Evolutionary conservation across 2,113 vertebrate species (phyloP), one percentile per base, ranked within the genome.

Genomic region (Manacus vitellinus): DNA sequence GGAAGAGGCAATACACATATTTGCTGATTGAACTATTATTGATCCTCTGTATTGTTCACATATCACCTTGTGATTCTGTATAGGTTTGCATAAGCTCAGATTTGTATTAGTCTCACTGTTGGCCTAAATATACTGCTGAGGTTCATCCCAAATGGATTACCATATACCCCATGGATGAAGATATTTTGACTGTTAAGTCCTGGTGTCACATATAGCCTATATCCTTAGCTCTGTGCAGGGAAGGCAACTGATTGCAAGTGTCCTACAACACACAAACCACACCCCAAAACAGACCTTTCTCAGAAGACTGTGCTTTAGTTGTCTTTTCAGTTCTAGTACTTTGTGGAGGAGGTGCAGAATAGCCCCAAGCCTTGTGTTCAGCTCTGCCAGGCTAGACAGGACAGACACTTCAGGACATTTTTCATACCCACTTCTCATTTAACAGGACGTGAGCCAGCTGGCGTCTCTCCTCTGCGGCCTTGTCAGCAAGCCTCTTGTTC

Each of bases 381-480:
- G 63, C 22, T 15, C 23, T 71, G 59, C 31, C 20, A 7, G 23
- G 35, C 33, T 59, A 59, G 39, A 59, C 65, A 54, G 62, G 33
- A 59, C 43, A 62, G 35, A 88, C 91, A 84, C 27, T 43, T 86
- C 63, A 51, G 51, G 61, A 67, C 52, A 7, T 63, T 52, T 80
- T 77, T 91, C 30, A 51, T 35, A 66, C 51, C 31, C 6, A 5
- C 20, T 73, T 91, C 49, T 86, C 74, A 24, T 58, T 77, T 74
- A 58, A 33, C n/a, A 88, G 88, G 49, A 65, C 58, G n/a, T 17
- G 39, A 79, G 25, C 55, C 72, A 96, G 46, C 72, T 97, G 72
- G 63, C 35, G 27, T 52, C 4, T 77, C 54, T 91, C 49, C 59
- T 90, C 72, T 51, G 4, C 35, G 72, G 67, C 46, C 55, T 66